Evolutionary conservation across 2,113 vertebrate species (phyloP).

Genomic region (Enhydra lutris): DNA sequence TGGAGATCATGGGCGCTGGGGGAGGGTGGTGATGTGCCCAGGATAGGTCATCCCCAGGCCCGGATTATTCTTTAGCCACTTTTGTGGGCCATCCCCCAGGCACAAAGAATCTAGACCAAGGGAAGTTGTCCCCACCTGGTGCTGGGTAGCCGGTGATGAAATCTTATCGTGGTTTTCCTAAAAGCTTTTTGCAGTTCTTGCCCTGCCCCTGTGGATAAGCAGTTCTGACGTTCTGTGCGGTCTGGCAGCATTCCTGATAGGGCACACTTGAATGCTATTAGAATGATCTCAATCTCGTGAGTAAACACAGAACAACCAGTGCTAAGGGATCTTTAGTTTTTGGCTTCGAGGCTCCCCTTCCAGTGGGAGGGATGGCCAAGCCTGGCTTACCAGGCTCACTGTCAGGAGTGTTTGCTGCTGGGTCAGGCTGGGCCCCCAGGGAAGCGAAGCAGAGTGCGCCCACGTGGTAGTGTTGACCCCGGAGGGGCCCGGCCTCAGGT

Average conservation of each 20-base stretch:
- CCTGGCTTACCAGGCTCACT: neutral
- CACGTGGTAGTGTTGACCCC: neutral
- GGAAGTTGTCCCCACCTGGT: neutral
- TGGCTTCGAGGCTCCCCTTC: neutral
- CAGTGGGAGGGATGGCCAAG: neutral
- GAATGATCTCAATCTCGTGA: neutral
- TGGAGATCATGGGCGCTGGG: neutral
- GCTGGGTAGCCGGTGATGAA: neutral
- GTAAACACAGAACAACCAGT: neutral
- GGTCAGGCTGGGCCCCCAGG: neutral
- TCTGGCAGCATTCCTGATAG: neutral
- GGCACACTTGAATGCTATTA: accelerated
- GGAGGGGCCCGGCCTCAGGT: neutral
- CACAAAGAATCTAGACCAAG: neutral
- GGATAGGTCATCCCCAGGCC: neutral
- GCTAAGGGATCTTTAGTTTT: neutral
- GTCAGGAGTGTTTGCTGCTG: neutral
- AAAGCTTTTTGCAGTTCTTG: conserved; percentile 29
- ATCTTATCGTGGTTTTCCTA: conserved; percentile 36
- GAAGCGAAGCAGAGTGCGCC: neutral
- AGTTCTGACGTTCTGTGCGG: neutral
- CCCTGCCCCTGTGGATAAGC: neutral
- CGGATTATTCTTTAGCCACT: neutral
- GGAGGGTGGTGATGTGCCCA: neutral
- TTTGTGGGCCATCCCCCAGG: neutral